phyloP scores from a whole-genome alignment of 2,888 invertebrate genomes.

The Nipponacmea schrenckii region DNA sequence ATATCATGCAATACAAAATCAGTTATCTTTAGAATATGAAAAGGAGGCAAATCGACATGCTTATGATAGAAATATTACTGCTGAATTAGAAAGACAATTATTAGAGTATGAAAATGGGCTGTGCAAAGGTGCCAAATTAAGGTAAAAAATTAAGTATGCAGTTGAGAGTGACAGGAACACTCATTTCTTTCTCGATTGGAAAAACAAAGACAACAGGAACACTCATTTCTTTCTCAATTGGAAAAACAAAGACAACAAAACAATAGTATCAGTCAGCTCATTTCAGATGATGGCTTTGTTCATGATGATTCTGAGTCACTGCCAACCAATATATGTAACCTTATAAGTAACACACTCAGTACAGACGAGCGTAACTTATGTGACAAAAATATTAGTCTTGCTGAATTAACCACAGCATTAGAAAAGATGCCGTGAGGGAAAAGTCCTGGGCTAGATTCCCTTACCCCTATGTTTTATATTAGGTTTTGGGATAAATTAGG shows the following conservation, averaged over 20 bases:
- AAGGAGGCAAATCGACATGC: background rate
- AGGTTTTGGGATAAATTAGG: constrained; percentile 5
- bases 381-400: constrained; percentile 7
- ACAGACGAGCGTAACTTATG: background rate
- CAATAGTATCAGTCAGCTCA: background rate
- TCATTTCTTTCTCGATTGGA: background rate
- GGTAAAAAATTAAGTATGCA: background rate
- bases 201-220: background rate
- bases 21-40: constrained; percentile 7
- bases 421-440: constrained; percentile 27
- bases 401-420: constrained; percentile 14
- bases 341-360: background rate
- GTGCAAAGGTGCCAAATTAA: background rate
- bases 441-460: constrained; percentile 7
- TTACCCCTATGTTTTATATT: background rate
- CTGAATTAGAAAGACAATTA: background rate
- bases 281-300: background rate
- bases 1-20: constrained; percentile 18
- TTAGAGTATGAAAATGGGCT: background rate
- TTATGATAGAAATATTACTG: background rate
- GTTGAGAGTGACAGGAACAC: background rate
- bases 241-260: background rate
- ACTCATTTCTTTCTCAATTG: background rate
- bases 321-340: background rate
- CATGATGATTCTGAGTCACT: background rate